Percentiles rank a stretch among this genome's conserved stretches.
Conservation (phyloP, 1,140 invertebrate species). For the Drosophila oshimai region DNA sequence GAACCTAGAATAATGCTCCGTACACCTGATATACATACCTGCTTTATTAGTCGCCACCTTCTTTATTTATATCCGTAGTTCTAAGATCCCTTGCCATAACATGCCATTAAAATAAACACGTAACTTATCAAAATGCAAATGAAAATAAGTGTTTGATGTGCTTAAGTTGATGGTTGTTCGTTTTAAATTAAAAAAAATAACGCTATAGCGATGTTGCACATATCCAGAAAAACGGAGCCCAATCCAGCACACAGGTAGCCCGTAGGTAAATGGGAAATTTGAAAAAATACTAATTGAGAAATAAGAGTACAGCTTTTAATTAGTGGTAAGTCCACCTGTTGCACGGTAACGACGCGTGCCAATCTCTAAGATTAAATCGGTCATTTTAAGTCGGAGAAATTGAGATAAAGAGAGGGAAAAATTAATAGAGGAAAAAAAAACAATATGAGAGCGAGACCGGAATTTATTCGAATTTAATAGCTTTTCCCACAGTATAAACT, state of each 20-base stretch:
- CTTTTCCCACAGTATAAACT: conserved; percentile 43
- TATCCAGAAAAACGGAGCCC: conserved; percentile 40
- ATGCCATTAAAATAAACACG: too few species aligned
- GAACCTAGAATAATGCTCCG: conserved; percentile 42
- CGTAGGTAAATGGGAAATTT: conserved; percentile 24
- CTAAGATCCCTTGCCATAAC: conserved; percentile 47
- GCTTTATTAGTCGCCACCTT: not conserved
- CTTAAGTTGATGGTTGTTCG: too few species aligned
- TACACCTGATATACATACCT: not conserved
- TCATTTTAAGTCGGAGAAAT: not conserved
- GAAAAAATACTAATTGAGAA: conserved; percentile 28
- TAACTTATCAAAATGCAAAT: too few species aligned
- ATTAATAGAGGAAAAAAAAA: not conserved
- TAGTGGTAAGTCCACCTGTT: conserved; percentile 4
- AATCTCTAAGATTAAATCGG: not conserved
- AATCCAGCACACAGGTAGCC: not conserved
- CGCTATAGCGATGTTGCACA: conserved; percentile 44
- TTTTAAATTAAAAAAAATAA: too few species aligned
- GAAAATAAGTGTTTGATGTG: too few species aligned
- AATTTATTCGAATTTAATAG: conserved; percentile 60
- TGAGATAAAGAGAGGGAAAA: too few species aligned
- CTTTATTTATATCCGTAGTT: conserved; percentile 18
- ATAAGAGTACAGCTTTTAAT: conserved; percentile 42
- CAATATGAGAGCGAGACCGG: too few species aligned
- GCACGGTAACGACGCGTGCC: conserved; percentile 8